A percentile compares a stretch with the other conserved stretches of the same genome.
phyloP scores from a whole-genome alignment of 2,888 invertebrate species.

The Cantharis nigra region DNA sequence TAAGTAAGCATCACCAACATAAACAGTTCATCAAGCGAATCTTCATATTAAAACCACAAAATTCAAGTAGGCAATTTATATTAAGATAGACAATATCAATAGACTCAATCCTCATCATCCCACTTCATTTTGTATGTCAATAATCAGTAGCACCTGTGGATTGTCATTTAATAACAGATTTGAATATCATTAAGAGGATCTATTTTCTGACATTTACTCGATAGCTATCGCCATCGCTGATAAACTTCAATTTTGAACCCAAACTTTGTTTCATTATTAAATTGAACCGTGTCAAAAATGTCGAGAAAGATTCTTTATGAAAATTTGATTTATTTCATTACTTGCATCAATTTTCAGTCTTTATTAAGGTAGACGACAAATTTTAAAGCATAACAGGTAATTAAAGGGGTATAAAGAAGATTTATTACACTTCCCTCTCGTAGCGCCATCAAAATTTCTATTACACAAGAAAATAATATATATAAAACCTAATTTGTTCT shows the following conservation, averaged over 20 bases:
- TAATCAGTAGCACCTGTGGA: conserved; percentile 38
- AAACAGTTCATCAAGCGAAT: background rate
- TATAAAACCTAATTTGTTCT: background rate
- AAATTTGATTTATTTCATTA: conserved; percentile 18
- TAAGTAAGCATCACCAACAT: conserved; percentile 13
- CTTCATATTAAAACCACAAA: conserved; percentile 2
- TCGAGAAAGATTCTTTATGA: conserved; percentile 4
- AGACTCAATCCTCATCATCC: background rate
- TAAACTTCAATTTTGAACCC: conserved; percentile 17
- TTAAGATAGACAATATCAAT: background rate
- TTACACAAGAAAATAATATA: conserved; percentile 2
- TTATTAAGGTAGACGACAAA: conserved; percentile 16
- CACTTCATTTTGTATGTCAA: conserved; percentile 18
- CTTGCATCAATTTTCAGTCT: conserved; percentile 36
- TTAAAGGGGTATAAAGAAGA: conserved; percentile 19
- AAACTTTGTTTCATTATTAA: conserved; percentile 37
- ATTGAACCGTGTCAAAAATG: conserved; percentile 36
- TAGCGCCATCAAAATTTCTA: conserved; percentile 5
- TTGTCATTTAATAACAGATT: conserved; percentile 42
- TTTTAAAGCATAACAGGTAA: conserved; percentile 16
- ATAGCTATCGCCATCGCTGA: conserved; percentile 13
- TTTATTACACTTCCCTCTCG: conserved; percentile 12
- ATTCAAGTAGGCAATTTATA: background rate
- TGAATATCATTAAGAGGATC: conserved; percentile 40
- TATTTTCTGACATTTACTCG: conserved; percentile 39